A percentile compares a stretch with the other conserved stretches of the same genome.
Evolutionary conservation across 2,888 invertebrate genomes (phyloP).

Genomic region (Diploptera punctata): DNA sequence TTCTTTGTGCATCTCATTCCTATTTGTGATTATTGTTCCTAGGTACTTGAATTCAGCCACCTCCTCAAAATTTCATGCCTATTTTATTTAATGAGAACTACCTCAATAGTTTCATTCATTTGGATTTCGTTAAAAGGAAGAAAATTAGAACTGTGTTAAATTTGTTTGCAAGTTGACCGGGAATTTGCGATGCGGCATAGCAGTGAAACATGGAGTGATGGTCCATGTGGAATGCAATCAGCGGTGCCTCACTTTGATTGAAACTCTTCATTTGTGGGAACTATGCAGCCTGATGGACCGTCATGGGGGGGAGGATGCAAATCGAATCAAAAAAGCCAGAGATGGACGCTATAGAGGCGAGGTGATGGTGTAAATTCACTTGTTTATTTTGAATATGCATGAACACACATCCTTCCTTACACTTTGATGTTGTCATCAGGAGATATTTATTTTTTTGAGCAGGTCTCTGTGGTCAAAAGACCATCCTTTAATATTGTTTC

Average conservation of each 20-base stretch:
- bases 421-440: background rate
- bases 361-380: background rate
- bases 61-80: no score
- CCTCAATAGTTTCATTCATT: no score
- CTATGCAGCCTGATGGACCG: background rate
- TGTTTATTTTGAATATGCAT: conserved; percentile 16
- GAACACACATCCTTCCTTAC: background rate
- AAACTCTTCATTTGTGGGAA: conserved; percentile 16
- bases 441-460: background rate
- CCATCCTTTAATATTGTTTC: background rate
- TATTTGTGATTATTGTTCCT: no score
- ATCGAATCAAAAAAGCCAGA: background rate
- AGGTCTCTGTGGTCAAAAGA: background rate
- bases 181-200: no score
- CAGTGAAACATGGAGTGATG: background rate
- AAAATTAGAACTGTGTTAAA: no score
- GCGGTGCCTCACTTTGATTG: background rate
- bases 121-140: no score
- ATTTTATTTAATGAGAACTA: no score
- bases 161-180: no score
- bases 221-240: conserved; percentile 1
- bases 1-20: no score
- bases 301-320: conserved; percentile 7
- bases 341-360: no score
- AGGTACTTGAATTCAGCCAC: no score